These are phyloP conservation scores for Eupelmus urozonus DNA, from an alignment of 2,888 invertebrate genomes.

Conservation along the genomic window DNA sequence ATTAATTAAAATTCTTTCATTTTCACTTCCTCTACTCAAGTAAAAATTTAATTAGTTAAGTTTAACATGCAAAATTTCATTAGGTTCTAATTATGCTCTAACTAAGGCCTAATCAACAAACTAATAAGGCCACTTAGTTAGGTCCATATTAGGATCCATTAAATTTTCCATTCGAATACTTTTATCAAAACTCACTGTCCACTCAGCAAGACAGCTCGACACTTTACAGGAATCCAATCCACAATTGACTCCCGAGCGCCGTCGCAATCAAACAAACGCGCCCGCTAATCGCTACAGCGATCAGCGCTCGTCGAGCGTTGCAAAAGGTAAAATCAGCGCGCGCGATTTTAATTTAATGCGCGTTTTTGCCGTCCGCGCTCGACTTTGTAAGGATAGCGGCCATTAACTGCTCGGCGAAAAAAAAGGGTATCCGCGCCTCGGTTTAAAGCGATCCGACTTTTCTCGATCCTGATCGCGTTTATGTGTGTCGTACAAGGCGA, in stretches of 20 bases:
- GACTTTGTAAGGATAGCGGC: conserved; percentile 56
- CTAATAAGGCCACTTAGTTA: no score
- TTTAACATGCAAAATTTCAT: no score
- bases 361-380: conserved; percentile 53
- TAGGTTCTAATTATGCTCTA: no score
- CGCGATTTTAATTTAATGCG: conserved; percentile 56
- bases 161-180: no score
- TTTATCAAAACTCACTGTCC: no score
- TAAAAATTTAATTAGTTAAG: no score
- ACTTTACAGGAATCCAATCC: not conserved
- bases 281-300: conserved; percentile 7
- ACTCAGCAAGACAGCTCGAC: no score
- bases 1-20: no score
- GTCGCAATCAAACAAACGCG: conserved; percentile 20
- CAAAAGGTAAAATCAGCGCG: not conserved
- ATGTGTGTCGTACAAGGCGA: conserved; percentile 41
- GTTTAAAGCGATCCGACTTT: conserved; percentile 38
- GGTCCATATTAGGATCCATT: no score
- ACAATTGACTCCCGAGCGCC: not conserved
- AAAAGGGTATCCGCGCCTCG: conserved; percentile 39
- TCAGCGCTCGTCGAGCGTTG: not conserved
- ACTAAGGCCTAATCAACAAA: no score
- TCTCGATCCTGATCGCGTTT: not conserved
- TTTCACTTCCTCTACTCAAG: no score
- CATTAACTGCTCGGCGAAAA: conserved; percentile 43